Percentiles rank a stretch among this genome's conserved stretches.
Conservation (phyloP, 2,113 vertebrate genomes). For the Tragelaphus imberbis region DNA sequence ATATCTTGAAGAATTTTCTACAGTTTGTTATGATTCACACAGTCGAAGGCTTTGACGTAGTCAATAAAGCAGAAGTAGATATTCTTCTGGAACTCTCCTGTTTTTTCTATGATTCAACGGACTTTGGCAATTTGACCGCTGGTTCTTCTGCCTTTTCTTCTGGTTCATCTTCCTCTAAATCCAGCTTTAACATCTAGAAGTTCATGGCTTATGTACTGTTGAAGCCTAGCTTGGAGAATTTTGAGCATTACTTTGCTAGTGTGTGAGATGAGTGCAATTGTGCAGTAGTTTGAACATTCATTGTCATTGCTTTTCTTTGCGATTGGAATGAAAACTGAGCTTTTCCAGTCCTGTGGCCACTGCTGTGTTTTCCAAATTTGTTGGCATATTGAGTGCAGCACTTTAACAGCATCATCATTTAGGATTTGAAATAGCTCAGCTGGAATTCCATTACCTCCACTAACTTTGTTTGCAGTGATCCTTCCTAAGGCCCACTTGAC, state of each 20-base stretch:
- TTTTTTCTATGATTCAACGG: not conserved
- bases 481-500: not conserved
- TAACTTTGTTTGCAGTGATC: not conserved
- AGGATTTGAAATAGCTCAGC: not conserved
- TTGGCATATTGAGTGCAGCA: not conserved
- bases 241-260: not conserved
- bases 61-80: not conserved
- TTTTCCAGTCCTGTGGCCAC: not conserved
- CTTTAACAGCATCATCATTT: not conserved
- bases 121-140: not conserved
- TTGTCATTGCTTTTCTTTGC: not conserved
- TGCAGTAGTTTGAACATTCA: not conserved
- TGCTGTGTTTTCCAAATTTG: not conserved
- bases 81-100: not conserved
- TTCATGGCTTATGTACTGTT: not conserved
- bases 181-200: not conserved
- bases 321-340: not conserved
- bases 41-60: not conserved
- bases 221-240: not conserved
- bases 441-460: not conserved
- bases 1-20: not conserved
- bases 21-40: not conserved
- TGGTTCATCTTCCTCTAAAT: not conserved
- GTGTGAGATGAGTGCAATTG: not conserved
- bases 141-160: not conserved